Evolutionary conservation across 2,113 vertebrate genomes (phyloP).

Genomic region (Oreochromis aureus): DNA sequence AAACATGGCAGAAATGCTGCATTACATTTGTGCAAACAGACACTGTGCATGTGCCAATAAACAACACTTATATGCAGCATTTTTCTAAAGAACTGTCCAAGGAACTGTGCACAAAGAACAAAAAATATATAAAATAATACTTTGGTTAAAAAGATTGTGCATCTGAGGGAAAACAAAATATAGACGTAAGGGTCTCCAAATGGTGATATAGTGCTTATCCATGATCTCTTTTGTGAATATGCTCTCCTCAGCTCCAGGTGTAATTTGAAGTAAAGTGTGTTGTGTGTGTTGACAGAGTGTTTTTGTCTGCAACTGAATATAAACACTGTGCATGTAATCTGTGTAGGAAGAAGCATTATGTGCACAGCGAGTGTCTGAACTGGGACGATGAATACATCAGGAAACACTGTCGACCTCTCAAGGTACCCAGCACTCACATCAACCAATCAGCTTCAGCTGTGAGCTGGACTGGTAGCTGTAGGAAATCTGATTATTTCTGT

Average conservation of each 20-base stretch:
- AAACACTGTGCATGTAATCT: background rate
- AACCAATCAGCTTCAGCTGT: background rate
- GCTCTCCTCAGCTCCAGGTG: background rate
- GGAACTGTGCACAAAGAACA: background rate
- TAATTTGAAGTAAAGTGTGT: background rate
- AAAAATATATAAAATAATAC: background rate
- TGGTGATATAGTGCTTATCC: accelerated
- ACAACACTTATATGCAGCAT: background rate
- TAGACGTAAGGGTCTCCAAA: background rate
- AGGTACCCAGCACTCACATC: slow-evolving; percentile 64
- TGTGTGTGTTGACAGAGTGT: background rate
- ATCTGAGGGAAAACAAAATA: accelerated
- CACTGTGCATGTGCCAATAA: background rate
- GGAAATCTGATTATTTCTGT: background rate
- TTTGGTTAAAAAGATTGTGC: accelerated
- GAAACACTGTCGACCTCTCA: slow-evolving; percentile 86
- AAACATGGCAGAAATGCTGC: background rate
- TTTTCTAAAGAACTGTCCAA: background rate
- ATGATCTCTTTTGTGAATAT: background rate
- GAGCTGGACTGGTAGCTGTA: background rate
- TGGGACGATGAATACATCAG: slow-evolving; percentile 82
- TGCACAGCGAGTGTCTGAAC: slow-evolving; percentile 79
- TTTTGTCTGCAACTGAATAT: background rate
- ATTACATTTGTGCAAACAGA: background rate
- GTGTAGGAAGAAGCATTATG: slow-evolving; percentile 81